Percentiles rank a stretch among this genome's conserved stretches.
Conservation (phyloP, 1,140 invertebrate genomes). For the Chrysoperla carnea region DNA sequence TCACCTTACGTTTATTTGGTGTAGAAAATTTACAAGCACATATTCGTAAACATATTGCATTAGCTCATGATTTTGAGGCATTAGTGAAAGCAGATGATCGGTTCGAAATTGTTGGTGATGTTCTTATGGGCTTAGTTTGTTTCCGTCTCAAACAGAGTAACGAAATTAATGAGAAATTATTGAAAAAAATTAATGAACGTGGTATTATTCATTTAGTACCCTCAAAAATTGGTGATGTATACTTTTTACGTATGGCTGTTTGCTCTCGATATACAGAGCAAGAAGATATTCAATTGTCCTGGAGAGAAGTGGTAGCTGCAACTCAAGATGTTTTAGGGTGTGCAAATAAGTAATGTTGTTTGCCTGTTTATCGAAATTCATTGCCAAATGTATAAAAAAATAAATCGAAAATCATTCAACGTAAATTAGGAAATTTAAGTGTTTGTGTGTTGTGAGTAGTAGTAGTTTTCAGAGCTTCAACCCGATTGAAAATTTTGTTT, state of each 20-base stretch:
- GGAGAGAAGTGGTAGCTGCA: conserved; percentile 65
- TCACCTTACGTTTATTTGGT: conserved; percentile 83
- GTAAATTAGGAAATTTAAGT: too few species aligned
- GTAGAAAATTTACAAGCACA: conserved; percentile 72
- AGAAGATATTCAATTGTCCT: conserved; percentile 69
- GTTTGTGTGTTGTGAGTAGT: too few species aligned
- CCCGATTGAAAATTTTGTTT: too few species aligned
- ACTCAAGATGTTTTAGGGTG: conserved; percentile 36
- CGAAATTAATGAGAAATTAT: conserved; percentile 61
- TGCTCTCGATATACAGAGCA: conserved; percentile 72
- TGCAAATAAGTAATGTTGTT: too few species aligned
- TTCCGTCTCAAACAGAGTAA: conserved; percentile 82
- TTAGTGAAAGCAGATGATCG: conserved; percentile 22
- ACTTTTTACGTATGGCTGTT: conserved; percentile 80
- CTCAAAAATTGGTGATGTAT: conserved; percentile 65
- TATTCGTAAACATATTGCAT: conserved; percentile 60
- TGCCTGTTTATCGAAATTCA: too few species aligned
- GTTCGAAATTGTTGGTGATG: conserved; percentile 79
- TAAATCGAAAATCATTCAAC: too few species aligned
- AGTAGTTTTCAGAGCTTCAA: too few species aligned
- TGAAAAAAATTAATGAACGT: conserved; percentile 77
- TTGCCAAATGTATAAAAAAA: too few species aligned
- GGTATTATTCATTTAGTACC: conserved; percentile 90
- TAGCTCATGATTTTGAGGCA: conserved; percentile 72
- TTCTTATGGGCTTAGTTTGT: conserved; percentile 82